Percentiles rank a stretch among this genome's conserved stretches.
These are phyloP conservation scores for Phalacrocorax carbo DNA, from an alignment of 2,113 vertebrate species.

Conservation along the genomic window DNA sequence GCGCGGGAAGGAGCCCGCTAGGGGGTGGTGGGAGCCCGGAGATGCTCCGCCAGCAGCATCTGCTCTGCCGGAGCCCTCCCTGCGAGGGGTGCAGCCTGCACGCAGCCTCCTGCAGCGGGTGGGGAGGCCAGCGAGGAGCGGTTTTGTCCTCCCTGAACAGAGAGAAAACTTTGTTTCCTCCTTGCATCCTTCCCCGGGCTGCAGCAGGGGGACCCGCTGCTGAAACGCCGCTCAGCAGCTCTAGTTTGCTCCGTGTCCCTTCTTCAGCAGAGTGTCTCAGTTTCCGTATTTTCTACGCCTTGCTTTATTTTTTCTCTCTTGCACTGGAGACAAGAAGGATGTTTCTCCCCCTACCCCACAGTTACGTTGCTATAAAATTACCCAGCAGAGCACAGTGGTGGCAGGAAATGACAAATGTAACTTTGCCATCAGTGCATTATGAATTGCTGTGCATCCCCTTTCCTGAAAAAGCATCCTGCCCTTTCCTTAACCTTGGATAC, in stretches of 20 bases:
- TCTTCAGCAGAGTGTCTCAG: not conserved
- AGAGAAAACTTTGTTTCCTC: not conserved
- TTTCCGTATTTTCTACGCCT: not conserved
- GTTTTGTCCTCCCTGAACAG: not conserved
- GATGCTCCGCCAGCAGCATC: not conserved
- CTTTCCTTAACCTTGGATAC: slow-evolving; percentile 48
- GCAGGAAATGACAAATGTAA: slow-evolving; percentile 45
- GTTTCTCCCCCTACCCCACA: not conserved
- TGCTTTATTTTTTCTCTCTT: not conserved
- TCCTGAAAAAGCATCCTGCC: slow-evolving; percentile 34
- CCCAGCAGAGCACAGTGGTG: not conserved
- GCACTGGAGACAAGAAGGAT: not conserved
- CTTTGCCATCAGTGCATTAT: not conserved
- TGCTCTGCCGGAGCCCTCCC: not conserved
- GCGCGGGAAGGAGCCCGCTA: not conserved
- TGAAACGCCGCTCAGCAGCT: not conserved
- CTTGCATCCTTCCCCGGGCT: not conserved
- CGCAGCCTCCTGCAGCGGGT: not conserved
- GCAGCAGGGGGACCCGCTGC: not conserved
- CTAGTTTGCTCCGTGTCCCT: not conserved
- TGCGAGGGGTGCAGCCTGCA: not conserved
- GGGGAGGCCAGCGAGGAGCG: not conserved
- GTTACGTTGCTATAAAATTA: not conserved
- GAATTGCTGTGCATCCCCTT: slow-evolving; percentile 4
- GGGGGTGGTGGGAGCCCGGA: slow-evolving; percentile 27